These are phyloP conservation scores for Allacma fusca DNA, from an alignment of 2,888 invertebrate genomes.

Conservation along the genomic window DNA sequence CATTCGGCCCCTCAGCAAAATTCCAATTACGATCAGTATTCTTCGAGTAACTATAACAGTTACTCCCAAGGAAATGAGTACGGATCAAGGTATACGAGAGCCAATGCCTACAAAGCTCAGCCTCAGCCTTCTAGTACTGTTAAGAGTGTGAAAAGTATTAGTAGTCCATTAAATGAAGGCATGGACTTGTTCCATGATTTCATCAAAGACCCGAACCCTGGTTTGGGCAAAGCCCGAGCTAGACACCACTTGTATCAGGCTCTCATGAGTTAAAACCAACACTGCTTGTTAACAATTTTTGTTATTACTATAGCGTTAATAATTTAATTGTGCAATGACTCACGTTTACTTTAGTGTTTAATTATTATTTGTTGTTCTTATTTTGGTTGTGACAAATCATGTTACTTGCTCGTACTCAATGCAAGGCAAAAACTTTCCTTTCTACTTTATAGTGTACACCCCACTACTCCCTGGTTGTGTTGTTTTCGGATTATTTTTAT, in stretches of 20 bases:
- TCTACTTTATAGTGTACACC: constrained; percentile 5
- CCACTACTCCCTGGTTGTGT: constrained; percentile 25
- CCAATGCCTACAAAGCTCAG: neutral
- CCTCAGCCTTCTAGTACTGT: constrained; percentile 19
- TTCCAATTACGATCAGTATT: neutral
- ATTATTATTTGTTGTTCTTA: too few species aligned
- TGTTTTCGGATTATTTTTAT: constrained; percentile 20
- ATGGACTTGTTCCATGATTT: constrained; percentile 42
- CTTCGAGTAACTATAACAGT: constrained; percentile 1
- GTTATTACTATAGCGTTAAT: too few species aligned
- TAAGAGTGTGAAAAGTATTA: neutral
- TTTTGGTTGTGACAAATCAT: too few species aligned
- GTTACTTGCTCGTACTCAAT: too few species aligned
- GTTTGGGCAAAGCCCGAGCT: constrained; percentile 32
- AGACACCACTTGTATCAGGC: constrained; percentile 39
- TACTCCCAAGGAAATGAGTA: constrained; percentile 24
- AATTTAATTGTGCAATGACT: too few species aligned
- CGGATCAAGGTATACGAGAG: constrained; percentile 27
- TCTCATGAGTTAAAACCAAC: constrained; percentile 32
- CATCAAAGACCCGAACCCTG: constrained; percentile 41
- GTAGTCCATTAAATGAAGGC: constrained; percentile 14
- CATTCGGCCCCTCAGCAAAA: neutral
- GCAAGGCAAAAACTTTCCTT: neutral
- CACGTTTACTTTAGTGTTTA: too few species aligned
- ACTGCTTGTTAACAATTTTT: too few species aligned